phyloP scores from a whole-genome alignment of 2,888 invertebrate genomes.

The Strigamia crassipes region DNA sequence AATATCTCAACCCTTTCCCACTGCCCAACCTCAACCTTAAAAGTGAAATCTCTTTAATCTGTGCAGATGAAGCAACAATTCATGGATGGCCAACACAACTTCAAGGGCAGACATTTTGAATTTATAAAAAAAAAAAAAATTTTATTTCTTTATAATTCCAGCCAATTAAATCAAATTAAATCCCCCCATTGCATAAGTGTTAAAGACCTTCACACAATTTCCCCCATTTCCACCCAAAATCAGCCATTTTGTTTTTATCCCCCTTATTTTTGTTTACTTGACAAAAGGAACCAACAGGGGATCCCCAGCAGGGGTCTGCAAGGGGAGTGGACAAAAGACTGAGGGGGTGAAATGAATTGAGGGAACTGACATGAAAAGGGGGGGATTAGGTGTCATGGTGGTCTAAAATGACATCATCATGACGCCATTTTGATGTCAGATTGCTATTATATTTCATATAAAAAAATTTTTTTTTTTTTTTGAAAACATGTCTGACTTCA shows the following conservation, averaged over 20 bases:
- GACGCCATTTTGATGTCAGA: background rate
- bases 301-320: background rate
- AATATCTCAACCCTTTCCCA: background rate
- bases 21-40: slow-evolving; percentile 31
- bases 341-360: background rate
- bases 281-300: background rate
- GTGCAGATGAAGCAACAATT: slow-evolving; percentile 6
- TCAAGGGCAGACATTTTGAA: slow-evolving; percentile 22
- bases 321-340: background rate
- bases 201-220: background rate
- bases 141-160: no score
- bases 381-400: slow-evolving; percentile 23
- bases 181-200: background rate
- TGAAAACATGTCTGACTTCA: background rate
- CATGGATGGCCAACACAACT: background rate
- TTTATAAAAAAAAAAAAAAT: background rate
- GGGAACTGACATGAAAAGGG: slow-evolving; percentile 1
- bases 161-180: background rate
- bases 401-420: slow-evolving; percentile 29
- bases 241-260: background rate
- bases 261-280: slow-evolving; percentile 20
- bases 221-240: no score
- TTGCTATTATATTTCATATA: background rate
- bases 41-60: slow-evolving; percentile 10
- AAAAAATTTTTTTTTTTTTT: no score